These are phyloP conservation scores for Anodontia alba DNA, from an alignment of 2,888 invertebrate species.

Conservation along the genomic window DNA sequence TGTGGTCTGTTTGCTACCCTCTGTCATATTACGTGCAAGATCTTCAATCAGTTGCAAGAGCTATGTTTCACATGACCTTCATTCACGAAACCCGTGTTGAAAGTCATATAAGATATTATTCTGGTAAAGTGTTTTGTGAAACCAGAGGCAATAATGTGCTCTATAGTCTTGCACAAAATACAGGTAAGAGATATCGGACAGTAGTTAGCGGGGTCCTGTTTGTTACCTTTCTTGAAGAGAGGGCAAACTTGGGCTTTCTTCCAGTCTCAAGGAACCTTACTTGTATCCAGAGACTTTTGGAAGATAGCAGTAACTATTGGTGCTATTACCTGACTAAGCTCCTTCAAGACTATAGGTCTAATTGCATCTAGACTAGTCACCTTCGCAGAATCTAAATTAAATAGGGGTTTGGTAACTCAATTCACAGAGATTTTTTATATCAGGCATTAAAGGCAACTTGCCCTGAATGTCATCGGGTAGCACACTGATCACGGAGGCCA, in stretches of 20 bases:
- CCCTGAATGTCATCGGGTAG: neutral
- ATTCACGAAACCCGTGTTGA: slow-evolving; percentile 31
- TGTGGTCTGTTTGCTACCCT: slow-evolving; percentile 29
- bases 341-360: neutral
- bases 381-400: neutral
- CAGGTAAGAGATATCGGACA: slow-evolving; percentile 12
- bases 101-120: slow-evolving; percentile 27
- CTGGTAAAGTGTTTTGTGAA: slow-evolving; percentile 22
- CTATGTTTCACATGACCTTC: slow-evolving; percentile 33
- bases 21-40: slow-evolving; percentile 20
- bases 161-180: too few relatives aligned
- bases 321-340: neutral
- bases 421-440: neutral
- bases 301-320: neutral
- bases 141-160: slow-evolving; percentile 20
- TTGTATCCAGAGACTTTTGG: slow-evolving; percentile 11
- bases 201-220: neutral
- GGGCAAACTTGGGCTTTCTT: neutral
- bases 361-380: neutral
- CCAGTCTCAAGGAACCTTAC: slow-evolving; percentile 12
- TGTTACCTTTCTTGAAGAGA: neutral
- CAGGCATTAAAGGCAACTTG: neutral
- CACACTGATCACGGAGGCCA: neutral
- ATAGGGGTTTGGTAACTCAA: neutral
- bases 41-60: slow-evolving; percentile 26